Percentiles rank a stretch among this genome's conserved stretches.
phyloP scores from a whole-genome alignment of 2,888 invertebrate species.

The Gibbula magus region DNA sequence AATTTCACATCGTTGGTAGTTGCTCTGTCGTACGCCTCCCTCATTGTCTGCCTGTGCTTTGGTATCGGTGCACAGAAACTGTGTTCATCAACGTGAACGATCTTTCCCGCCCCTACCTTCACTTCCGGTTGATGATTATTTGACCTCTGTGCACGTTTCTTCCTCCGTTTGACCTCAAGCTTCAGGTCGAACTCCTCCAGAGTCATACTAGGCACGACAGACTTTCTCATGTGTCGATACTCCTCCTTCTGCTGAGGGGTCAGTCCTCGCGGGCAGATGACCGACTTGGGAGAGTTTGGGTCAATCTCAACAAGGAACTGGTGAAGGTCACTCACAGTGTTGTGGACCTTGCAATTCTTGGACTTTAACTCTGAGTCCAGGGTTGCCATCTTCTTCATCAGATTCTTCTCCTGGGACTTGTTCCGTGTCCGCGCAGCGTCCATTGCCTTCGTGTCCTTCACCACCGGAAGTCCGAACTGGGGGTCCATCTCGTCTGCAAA shows the following conservation, averaged over 20 bases:
- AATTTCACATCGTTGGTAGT: neutral
- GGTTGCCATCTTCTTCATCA: neutral
- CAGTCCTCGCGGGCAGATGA: slow-evolving; percentile 20
- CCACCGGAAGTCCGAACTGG: slow-evolving; percentile 32
- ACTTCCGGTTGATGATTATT: neutral
- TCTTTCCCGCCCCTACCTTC: neutral
- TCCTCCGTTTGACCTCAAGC: neutral
- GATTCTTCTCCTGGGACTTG: slow-evolving; percentile 26
- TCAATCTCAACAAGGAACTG: neutral
- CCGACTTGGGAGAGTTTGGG: neutral
- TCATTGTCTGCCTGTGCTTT: neutral
- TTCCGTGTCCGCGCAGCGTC: slow-evolving; percentile 35
- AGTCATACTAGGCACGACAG: slow-evolving; percentile 15
- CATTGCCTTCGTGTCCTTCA: slow-evolving; percentile 32
- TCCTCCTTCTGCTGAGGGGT: neutral
- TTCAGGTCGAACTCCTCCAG: slow-evolving; percentile 27
- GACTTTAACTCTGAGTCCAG: neutral
- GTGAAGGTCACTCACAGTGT: neutral
- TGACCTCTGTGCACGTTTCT: neutral
- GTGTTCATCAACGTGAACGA: neutral
- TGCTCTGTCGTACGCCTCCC: slow-evolving; percentile 12
- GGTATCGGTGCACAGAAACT: neutral
- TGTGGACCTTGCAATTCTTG: slow-evolving; percentile 6
- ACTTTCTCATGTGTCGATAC: neutral
- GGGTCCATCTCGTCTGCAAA: slow-evolving; percentile 24